Percentiles rank a stretch among this genome's conserved stretches.
These are phyloP conservation scores for Plutella xylostella DNA, from an alignment of 2,888 invertebrate genomes.

Conservation along the genomic window DNA sequence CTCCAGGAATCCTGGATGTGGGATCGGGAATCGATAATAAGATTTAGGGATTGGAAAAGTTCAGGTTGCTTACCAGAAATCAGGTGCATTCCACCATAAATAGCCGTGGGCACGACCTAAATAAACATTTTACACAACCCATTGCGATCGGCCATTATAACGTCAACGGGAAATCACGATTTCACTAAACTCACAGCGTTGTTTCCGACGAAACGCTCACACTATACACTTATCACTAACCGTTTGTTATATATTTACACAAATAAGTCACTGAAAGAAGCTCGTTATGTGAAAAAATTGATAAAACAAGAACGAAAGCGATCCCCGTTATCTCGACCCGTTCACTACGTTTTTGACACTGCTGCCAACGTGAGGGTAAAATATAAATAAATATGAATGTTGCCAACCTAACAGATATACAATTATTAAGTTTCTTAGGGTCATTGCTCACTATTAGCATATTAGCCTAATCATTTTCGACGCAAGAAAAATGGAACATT, in stretches of 20 bases:
- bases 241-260: conserved; percentile 31
- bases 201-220: conserved; percentile 16
- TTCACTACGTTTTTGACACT: conserved; percentile 36
- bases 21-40: too few species aligned
- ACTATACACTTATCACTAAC: conserved; percentile 27
- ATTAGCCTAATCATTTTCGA: too few species aligned
- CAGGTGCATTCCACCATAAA: conserved; percentile 37
- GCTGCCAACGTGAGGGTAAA: conserved; percentile 35
- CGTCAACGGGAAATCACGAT: conserved; percentile 36
- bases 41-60: conserved; percentile 5
- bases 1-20: not conserved
- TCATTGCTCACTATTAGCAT: too few species aligned
- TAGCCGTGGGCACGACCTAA: conserved; percentile 27
- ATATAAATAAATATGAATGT: conserved; percentile 42
- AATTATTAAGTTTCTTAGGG: conserved; percentile 3
- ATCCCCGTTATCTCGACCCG: conserved; percentile 36
- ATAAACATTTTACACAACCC: conserved; percentile 41
- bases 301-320: conserved; percentile 31
- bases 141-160: conserved; percentile 44
- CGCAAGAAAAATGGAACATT: too few species aligned
- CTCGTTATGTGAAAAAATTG: conserved; percentile 34
- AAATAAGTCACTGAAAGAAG: conserved; percentile 45
- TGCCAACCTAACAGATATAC: conserved; percentile 16
- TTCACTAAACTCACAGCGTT: conserved; percentile 28
- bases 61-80: conserved; percentile 39